Base-by-base conservation (phyloP, 2,888 invertebrate species). In the Ommatoiulus sabulosus region DNA sequence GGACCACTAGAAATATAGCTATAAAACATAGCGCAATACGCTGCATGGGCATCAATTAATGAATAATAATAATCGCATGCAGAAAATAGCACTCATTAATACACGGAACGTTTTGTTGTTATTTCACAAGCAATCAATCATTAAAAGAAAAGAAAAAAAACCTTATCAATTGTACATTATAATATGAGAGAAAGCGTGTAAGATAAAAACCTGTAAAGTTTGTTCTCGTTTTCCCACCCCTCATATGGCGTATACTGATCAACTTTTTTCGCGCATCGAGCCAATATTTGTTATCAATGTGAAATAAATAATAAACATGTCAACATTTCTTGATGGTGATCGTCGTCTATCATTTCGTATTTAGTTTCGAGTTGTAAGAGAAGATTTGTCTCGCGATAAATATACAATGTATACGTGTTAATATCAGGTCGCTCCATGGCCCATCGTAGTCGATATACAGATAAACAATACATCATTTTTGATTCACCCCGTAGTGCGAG, bases 281-380 rank as follows among this genome's bases (percentile, higher is more conserved):
- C 52, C 52, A 52, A 8, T 52, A 52, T 52, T 52, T 52, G 52
- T 52, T 52, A 52, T 52, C 52, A 52, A 52, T 52, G 52, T 52
- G 52, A 52, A 52, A 52, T 52, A 52, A 52, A 52, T 52, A 52
- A 52, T 52, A 52, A 52, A 52, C 52, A 52, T 52, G 52, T 52
- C 52, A 52, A 52, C 52, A 52, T 52, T 52, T 52, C 17, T 52
- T 3, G 52, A 15, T 52, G 52, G 12, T 52, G 12, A 52, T 52
- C 52, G 48, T 52, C 52, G 52, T 52, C 52, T 52, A 52, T 52
- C 52, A 52, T 17, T 52, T 52, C 0, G 12, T 52, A 52, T 12
- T 10, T 48, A 52, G 35, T 35, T 52, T 12, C 52, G 52, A 52
- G 1, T 52, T 35, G 35, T 35, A 35, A 35, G 35, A 35, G 35